These are phyloP conservation scores for Cataglyphis cursor DNA, from an alignment of 2,888 invertebrate genomes.

Conservation along the genomic window DNA sequence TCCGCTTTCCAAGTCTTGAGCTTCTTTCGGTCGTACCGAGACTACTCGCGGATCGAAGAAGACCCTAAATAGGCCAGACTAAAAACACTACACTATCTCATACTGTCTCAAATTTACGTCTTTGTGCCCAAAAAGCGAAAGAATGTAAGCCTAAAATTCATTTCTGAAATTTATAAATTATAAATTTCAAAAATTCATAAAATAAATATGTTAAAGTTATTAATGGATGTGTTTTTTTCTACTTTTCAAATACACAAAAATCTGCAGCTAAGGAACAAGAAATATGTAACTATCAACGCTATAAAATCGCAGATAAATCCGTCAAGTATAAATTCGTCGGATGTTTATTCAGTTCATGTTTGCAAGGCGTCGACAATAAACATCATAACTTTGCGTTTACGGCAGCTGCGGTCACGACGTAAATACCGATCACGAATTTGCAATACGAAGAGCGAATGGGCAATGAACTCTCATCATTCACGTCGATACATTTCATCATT, in stretches of 20 bases:
- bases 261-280: neutral
- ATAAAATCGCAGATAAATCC: constrained; percentile 13
- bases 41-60: constrained; percentile 14
- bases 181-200: neutral
- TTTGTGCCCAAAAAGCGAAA: neutral
- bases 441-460: constrained; percentile 25
- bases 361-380: constrained; percentile 33
- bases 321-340: constrained; percentile 5
- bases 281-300: neutral
- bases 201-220: neutral
- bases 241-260: neutral
- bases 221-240: neutral
- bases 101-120: neutral
- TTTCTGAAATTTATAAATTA: neutral
- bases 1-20: constrained; percentile 49
- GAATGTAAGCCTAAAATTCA: neutral
- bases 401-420: constrained; percentile 27
- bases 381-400: constrained; percentile 37
- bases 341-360: constrained; percentile 36
- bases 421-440: constrained; percentile 47
- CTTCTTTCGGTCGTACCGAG: constrained; percentile 63
- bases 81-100: constrained; percentile 16
- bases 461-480: constrained; percentile 43
- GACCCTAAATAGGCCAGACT: neutral
- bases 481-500: constrained; percentile 26